These are phyloP conservation scores for Thereva unica DNA, from an alignment of 2,888 invertebrate genomes.

Conservation along the genomic window DNA sequence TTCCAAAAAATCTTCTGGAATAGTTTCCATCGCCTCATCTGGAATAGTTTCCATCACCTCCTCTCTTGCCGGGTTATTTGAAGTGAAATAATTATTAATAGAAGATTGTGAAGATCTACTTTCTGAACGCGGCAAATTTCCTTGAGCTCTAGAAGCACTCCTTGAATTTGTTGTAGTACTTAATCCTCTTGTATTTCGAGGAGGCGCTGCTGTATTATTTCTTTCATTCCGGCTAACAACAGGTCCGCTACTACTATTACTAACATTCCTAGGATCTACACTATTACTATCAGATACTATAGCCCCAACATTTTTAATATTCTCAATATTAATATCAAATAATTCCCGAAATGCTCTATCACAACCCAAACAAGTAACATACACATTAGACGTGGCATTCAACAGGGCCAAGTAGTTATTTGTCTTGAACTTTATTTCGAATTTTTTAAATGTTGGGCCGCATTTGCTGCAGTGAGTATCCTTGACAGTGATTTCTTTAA, in stretches of 20 bases:
- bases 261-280: conserved; percentile 26
- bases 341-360: conserved; percentile 52
- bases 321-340: conserved; percentile 54
- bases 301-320: conserved; percentile 51
- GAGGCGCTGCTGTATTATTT: neutral
- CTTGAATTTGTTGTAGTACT: neutral
- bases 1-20: conserved; percentile 47
- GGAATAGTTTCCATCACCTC: neutral
- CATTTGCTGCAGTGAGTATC: conserved; percentile 66
- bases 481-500: conserved; percentile 62
- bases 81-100: too few species aligned
- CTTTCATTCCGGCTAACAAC: neutral
- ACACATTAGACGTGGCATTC: conserved; percentile 49
- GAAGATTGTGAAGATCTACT: conserved; percentile 22
- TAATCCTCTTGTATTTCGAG: neutral
- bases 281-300: conserved; percentile 48
- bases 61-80: neutral
- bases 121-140: conserved; percentile 16
- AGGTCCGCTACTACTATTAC: conserved; percentile 3
- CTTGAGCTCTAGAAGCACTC: neutral
- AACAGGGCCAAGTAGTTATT: conserved; percentile 50
- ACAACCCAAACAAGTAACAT: conserved; percentile 55
- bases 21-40: neutral
- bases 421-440: conserved; percentile 43
- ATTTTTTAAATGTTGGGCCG: conserved; percentile 46